These are phyloP conservation scores for Entomyzon cyanotis DNA, from an alignment of 2,113 vertebrate genomes.

Conservation along the genomic window DNA sequence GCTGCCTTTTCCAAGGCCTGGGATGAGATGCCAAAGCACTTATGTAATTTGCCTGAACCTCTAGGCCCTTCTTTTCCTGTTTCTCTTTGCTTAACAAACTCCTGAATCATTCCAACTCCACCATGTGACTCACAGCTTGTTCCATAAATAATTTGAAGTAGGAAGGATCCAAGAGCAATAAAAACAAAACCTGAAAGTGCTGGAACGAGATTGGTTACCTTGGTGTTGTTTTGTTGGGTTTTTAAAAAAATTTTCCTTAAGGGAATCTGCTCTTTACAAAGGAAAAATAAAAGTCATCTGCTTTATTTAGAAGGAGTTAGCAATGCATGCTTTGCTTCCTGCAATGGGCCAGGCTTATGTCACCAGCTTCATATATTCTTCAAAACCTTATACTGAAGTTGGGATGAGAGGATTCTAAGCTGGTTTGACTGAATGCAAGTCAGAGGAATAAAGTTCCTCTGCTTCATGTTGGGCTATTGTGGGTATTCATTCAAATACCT, in stretches of 20 bases:
- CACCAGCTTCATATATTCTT: background rate
- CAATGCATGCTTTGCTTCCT: background rate
- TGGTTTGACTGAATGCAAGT: background rate
- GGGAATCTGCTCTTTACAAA: slow-evolving; percentile 26
- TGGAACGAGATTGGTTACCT: background rate
- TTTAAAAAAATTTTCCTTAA: background rate
- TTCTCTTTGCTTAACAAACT: slow-evolving; percentile 16
- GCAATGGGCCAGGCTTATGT: background rate
- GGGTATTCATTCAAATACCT: background rate
- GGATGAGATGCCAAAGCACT: background rate
- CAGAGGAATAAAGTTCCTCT: background rate
- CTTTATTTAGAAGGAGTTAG: slow-evolving; percentile 40
- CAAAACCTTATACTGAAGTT: background rate
- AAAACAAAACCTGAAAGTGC: slow-evolving; percentile 35
- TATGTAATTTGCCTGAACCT: slow-evolving; percentile 35
- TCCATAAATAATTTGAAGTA: slow-evolving; percentile 59
- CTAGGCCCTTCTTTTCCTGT: slow-evolving; percentile 50
- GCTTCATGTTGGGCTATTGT: background rate
- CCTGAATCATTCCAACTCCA: slow-evolving; percentile 38
- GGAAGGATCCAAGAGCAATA: slow-evolving; percentile 5
- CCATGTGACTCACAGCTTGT: slow-evolving; percentile 14
- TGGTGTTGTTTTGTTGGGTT: background rate
- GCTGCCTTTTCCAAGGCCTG: background rate
- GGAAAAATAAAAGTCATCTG: background rate
- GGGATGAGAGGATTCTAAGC: background rate